Conservation (phyloP, 1,140 invertebrate genomes). For the Hormaphis cornu region DNA sequence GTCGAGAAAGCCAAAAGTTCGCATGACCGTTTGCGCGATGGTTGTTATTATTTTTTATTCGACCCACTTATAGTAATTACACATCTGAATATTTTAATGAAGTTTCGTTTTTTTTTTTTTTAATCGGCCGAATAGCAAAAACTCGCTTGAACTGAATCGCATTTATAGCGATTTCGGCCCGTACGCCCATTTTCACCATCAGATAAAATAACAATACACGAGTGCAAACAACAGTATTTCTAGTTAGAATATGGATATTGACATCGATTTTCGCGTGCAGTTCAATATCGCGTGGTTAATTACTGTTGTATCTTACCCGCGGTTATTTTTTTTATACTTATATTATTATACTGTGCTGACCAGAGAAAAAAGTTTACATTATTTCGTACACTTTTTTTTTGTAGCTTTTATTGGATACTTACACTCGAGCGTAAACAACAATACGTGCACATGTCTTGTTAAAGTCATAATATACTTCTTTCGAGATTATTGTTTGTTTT, state of each 20-base stretch:
- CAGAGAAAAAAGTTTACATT: too few species aligned
- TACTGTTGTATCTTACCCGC: too few species aligned
- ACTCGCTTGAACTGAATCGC: too few species aligned
- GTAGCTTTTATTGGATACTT: background rate
- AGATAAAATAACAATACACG: background rate
- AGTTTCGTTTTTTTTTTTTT: conserved; percentile 1
- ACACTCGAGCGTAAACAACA: too few species aligned
- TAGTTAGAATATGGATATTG: conserved; percentile 2
- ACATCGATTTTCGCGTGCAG: background rate
- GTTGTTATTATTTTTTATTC: conserved; percentile 5
- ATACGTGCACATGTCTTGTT: too few species aligned
- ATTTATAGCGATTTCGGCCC: background rate
- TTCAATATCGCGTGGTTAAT: background rate
- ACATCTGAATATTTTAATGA: conserved; percentile 27
- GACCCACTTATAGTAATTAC: conserved; percentile 17
- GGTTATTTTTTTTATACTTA: too few species aligned
- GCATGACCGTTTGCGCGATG: background rate
- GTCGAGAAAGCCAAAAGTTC: background rate
- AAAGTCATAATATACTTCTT: background rate
- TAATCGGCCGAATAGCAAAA: conserved; percentile 11
- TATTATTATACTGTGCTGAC: too few species aligned
- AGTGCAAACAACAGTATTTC: too few species aligned
- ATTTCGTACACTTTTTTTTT: too few species aligned
- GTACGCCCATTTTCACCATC: conserved; percentile 17
- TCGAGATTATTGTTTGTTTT: background rate